Conservation (phyloP, 2,797 vertebrate species). For the Hylomyscus alleni region DNA sequence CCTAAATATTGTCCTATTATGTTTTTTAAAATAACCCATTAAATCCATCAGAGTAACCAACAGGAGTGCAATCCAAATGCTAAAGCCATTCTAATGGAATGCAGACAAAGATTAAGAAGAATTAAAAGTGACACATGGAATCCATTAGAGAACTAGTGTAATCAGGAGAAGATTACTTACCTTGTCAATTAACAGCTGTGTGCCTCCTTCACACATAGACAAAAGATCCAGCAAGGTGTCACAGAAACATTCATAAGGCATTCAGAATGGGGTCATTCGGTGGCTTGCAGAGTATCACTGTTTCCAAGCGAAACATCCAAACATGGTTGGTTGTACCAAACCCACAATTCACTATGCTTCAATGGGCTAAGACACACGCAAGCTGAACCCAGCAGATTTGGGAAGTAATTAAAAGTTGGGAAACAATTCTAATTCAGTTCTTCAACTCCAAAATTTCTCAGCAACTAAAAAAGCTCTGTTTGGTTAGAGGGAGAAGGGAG, state of each 20-base stretch:
- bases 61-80: slow-evolving; percentile 85
- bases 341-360: slow-evolving; percentile 64
- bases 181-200: slow-evolving; percentile 88
- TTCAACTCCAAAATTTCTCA: slow-evolving; percentile 67
- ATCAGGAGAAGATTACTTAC: slow-evolving; percentile 89
- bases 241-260: slow-evolving; percentile 75
- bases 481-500: not conserved
- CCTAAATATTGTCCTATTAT: slow-evolving; percentile 83
- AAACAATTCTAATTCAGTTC: slow-evolving; percentile 65
- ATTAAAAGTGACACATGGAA: slow-evolving; percentile 90
- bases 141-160: slow-evolving; percentile 89
- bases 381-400: slow-evolving; percentile 50
- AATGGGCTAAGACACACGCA: slow-evolving; percentile 55
- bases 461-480: slow-evolving; percentile 37
- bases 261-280: slow-evolving; percentile 67
- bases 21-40: slow-evolving; percentile 86
- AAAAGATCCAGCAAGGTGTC: slow-evolving; percentile 81
- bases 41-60: slow-evolving; percentile 85
- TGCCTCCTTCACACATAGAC: slow-evolving; percentile 76
- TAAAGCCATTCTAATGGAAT: slow-evolving; percentile 88
- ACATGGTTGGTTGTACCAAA: slow-evolving; percentile 60
- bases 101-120: slow-evolving; percentile 88
- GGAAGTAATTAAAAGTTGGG: slow-evolving; percentile 64
- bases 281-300: slow-evolving; percentile 56
- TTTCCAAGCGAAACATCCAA: slow-evolving; percentile 62